Evolutionary conservation across 2,113 vertebrate species (phyloP).

Genomic region (Bujurquina vittata): DNA sequence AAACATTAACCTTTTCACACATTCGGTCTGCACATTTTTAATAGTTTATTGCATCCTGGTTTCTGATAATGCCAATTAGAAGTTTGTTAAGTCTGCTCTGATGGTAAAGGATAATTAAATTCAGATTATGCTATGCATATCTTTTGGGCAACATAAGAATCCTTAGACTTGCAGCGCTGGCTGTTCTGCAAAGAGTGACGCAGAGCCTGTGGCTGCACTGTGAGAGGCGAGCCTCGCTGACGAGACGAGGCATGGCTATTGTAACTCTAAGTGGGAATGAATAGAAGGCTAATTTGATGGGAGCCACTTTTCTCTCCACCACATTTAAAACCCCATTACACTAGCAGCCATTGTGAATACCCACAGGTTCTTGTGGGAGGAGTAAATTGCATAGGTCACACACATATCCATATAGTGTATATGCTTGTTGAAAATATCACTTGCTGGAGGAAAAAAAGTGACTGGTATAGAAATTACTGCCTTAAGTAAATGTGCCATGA

Average conservation of each 20-base stretch:
- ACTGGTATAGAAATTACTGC: conserved; percentile 43
- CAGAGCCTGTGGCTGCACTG: conserved; percentile 43
- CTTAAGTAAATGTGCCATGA: conserved; percentile 56
- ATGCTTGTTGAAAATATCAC: conserved; percentile 12
- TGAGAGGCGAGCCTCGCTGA: conserved; percentile 64
- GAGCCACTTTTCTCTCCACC: conserved; percentile 66
- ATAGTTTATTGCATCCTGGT: not conserved
- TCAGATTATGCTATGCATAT: not conserved
- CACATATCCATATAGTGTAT: conserved; percentile 23
- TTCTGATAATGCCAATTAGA: not conserved
- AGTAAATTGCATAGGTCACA: conserved; percentile 49
- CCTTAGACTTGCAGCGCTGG: not conserved
- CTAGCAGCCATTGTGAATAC: conserved; percentile 48
- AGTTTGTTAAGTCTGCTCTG: not conserved
- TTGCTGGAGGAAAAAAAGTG: not conserved
- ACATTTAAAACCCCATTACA: conserved; percentile 79
- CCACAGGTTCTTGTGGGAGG: conserved; percentile 45
- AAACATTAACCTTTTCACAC: not conserved
- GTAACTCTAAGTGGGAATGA: conserved; percentile 68
- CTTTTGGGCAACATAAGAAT: not conserved
- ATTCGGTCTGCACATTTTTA: not conserved
- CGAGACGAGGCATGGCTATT: conserved; percentile 65
- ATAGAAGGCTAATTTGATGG: conserved; percentile 73
- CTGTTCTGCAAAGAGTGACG: conserved; percentile 9
- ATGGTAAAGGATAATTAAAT: not conserved